Percentiles rank a stretch among this genome's conserved stretches.
Evolutionary conservation across 1,140 invertebrate genomes (phyloP).

Genomic region (Magallana gigas): DNA sequence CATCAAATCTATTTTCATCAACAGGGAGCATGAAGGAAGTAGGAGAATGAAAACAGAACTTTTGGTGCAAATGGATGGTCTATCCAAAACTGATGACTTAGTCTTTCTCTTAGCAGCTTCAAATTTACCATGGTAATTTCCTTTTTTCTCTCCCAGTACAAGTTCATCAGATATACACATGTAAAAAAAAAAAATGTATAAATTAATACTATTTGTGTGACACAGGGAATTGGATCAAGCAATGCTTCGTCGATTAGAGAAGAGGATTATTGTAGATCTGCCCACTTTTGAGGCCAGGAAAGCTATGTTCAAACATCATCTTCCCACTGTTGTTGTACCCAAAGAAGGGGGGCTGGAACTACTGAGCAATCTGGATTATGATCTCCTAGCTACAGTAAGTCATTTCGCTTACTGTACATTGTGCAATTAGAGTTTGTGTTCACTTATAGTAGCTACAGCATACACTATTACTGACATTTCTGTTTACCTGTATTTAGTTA

Average conservation of each 20-base stretch:
- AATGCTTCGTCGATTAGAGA: conserved; percentile 92
- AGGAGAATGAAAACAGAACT: conserved; percentile 85
- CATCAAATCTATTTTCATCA: not conserved
- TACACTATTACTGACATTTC: no score
- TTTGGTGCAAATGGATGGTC: conserved; percentile 88
- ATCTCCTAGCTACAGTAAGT: conserved; percentile 81
- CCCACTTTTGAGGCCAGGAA: conserved; percentile 85
- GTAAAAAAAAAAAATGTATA: not conserved
- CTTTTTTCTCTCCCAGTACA: not conserved
- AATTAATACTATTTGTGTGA: conserved; percentile 24
- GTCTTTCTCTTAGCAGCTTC: conserved; percentile 93
- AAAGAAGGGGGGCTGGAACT: conserved; percentile 79
- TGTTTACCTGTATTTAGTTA: no score
- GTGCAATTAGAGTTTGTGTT: no score
- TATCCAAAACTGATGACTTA: conserved; percentile 82
- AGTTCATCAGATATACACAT: not conserved
- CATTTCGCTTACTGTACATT: not conserved
- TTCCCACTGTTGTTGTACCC: conserved; percentile 79
- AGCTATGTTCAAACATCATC: conserved; percentile 84
- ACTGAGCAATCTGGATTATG: conserved; percentile 81
- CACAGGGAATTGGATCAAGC: conserved; percentile 92
- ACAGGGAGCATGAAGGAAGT: conserved; percentile 82
- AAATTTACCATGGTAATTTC: conserved; percentile 91
- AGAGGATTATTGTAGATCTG: conserved; percentile 89
- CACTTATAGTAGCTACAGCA: no score